phyloP scores from a whole-genome alignment of 2,113 vertebrate species.

The Stercorarius parasiticus region DNA sequence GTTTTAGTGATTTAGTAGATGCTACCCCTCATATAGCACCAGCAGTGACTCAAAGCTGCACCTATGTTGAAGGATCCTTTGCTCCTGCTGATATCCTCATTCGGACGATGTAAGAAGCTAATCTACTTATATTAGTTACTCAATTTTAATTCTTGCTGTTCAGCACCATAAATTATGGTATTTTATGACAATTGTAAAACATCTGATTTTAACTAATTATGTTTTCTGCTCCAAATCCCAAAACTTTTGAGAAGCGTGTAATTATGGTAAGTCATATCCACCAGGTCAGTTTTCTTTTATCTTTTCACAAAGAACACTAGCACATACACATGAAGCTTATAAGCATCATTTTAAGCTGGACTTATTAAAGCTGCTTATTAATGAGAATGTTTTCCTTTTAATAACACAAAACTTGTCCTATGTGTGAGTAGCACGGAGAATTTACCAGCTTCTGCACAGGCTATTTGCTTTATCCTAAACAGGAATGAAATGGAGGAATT shows the following conservation, averaged over 20 bases:
- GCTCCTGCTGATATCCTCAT: neutral
- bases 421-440: neutral
- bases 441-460: neutral
- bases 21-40: neutral
- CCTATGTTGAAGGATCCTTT: neutral
- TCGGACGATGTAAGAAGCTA: neutral
- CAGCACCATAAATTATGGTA: neutral
- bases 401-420: neutral
- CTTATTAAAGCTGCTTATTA: neutral
- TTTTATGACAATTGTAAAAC: neutral
- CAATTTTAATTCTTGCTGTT: slow-evolving; percentile 22
- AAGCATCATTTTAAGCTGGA: neutral
- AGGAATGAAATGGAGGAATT: neutral
- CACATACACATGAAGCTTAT: neutral
- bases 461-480: neutral
- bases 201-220: slow-evolving; percentile 4
- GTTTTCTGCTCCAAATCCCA: neutral
- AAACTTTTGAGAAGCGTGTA: slow-evolving; percentile 5
- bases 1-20: neutral
- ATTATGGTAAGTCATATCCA: neutral
- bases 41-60: neutral
- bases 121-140: neutral
- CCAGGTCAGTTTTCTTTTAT: neutral
- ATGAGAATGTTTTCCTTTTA: neutral
- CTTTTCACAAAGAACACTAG: neutral